Percentiles rank a stretch among this genome's conserved stretches.
Conservation (phyloP, 1,140 invertebrate species). For the Dendroctonus ponderosae region DNA sequence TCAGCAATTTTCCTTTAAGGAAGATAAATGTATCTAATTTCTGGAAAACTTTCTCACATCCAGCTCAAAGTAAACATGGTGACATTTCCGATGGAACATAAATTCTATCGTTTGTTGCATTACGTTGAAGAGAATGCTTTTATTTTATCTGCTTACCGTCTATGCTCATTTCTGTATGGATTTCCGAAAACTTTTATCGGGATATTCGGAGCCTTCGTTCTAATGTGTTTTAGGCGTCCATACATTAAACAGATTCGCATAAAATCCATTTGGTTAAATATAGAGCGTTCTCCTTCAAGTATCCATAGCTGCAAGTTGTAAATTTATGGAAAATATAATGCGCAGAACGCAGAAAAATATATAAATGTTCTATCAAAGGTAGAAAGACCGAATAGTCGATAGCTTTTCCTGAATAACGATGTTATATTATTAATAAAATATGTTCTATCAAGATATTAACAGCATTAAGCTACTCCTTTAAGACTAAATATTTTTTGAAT, state of each 20-base stretch:
- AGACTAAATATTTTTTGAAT: too few species aligned
- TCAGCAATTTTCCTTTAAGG: constrained; percentile 22
- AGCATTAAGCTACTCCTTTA: too few species aligned
- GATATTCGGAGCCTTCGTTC: background rate
- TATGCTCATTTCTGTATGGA: constrained; percentile 5
- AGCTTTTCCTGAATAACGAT: too few species aligned
- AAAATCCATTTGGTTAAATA: too few species aligned
- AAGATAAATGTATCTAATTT: constrained; percentile 33
- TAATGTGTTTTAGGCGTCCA: constrained; percentile 6
- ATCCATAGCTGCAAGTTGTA: too few species aligned
- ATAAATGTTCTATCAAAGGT: too few species aligned
- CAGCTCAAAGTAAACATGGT: constrained; percentile 22
- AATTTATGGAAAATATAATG: too few species aligned
- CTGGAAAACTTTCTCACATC: constrained; percentile 16
- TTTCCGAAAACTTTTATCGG: constrained; percentile 18
- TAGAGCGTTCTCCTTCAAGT: too few species aligned
- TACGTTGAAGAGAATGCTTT: constrained; percentile 8
- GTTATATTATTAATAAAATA: too few species aligned
- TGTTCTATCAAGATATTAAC: too few species aligned
- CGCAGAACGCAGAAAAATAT: too few species aligned
- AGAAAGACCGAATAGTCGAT: too few species aligned
- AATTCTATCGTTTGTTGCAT: constrained; percentile 12
- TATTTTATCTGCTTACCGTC: constrained; percentile 14
- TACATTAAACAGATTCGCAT: constrained; percentile 3
- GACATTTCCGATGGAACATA: constrained; percentile 24